Percentiles rank a stretch among this genome's conserved stretches.
These are phyloP conservation scores for Anticlea derivata DNA, from an alignment of 2,888 invertebrate genomes.

Conservation along the genomic window DNA sequence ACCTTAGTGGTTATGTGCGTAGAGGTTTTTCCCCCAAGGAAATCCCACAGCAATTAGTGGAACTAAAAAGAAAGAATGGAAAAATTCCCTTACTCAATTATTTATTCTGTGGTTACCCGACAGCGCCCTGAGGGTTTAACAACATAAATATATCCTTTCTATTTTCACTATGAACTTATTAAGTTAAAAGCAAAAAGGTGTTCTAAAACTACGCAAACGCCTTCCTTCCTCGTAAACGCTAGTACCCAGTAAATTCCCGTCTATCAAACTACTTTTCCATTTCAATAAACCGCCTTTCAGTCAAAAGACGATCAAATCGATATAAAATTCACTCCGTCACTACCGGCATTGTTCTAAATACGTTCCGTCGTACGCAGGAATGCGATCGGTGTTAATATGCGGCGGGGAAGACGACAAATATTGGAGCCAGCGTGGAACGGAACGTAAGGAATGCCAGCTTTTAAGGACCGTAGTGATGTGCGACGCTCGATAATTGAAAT, in stretches of 20 bases:
- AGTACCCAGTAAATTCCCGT: slow-evolving; percentile 5
- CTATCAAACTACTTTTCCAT: slow-evolving; percentile 26
- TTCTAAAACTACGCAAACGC: slow-evolving; percentile 17
- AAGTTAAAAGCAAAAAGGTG: slow-evolving; percentile 13
- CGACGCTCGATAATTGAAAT: slow-evolving; percentile 46
- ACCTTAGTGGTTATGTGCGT: too few relatives aligned
- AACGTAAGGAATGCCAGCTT: slow-evolving; percentile 61
- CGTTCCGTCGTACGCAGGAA: slow-evolving; percentile 43
- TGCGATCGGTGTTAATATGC: slow-evolving; percentile 57
- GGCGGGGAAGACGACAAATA: slow-evolving; percentile 57
- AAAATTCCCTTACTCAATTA: too few relatives aligned
- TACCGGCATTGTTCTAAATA: slow-evolving; percentile 42
- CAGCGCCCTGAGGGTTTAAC: too few relatives aligned
- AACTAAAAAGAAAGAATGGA: too few relatives aligned
- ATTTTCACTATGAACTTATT: slow-evolving; percentile 1
- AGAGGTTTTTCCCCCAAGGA: too few relatives aligned
- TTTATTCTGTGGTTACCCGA: too few relatives aligned
- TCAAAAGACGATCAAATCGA: slow-evolving; percentile 34
- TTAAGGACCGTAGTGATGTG: slow-evolving; percentile 51
- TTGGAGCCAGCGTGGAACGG: slow-evolving; percentile 49
- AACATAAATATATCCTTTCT: too few relatives aligned
- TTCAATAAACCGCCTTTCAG: slow-evolving; percentile 34
- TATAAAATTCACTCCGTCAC: slow-evolving; percentile 38
- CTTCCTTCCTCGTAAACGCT: slow-evolving; percentile 18
- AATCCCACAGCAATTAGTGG: too few relatives aligned